A percentile compares a stretch with the other conserved stretches of the same genome.
These are phyloP conservation scores for Penaeus vannamei DNA, from an alignment of 1,140 invertebrate genomes.

Conservation along the genomic window DNA sequence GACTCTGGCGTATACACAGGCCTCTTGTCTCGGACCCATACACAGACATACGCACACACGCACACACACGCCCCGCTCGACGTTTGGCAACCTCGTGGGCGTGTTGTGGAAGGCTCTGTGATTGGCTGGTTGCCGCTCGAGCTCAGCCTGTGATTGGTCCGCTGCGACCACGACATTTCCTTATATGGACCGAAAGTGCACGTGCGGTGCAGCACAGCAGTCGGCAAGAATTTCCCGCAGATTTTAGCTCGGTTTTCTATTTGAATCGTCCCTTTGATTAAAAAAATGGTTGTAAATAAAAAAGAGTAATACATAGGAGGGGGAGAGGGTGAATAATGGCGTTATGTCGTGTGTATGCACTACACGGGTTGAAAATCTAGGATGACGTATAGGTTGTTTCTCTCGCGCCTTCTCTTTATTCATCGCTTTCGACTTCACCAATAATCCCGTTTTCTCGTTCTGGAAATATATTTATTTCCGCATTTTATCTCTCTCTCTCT, in stretches of 20 bases:
- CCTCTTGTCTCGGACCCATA: too few relatives aligned
- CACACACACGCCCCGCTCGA: background rate
- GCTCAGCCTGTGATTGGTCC: constrained; percentile 15
- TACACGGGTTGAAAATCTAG: too few relatives aligned
- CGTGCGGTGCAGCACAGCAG: constrained; percentile 22
- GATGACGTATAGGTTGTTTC: too few relatives aligned
- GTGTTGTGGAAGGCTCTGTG: background rate
- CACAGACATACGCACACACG: background rate
- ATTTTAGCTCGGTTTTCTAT: background rate
- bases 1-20: too few relatives aligned
- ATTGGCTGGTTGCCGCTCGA: constrained; percentile 14
- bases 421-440: too few relatives aligned
- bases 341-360: too few relatives aligned
- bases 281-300: background rate
- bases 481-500: too few relatives aligned
- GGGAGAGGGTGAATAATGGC: too few relatives aligned
- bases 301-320: too few relatives aligned
- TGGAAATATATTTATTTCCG: too few relatives aligned
- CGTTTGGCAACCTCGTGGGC: constrained; percentile 41
- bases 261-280: background rate
- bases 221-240: background rate
- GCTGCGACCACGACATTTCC: constrained; percentile 41
- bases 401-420: too few relatives aligned
- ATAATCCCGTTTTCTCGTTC: too few relatives aligned
- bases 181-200: constrained; percentile 54